A percentile compares a stretch with the other conserved stretches of the same genome.
phyloP scores from a whole-genome alignment of 2,797 vertebrate species.

The Oreortyx pictus region DNA sequence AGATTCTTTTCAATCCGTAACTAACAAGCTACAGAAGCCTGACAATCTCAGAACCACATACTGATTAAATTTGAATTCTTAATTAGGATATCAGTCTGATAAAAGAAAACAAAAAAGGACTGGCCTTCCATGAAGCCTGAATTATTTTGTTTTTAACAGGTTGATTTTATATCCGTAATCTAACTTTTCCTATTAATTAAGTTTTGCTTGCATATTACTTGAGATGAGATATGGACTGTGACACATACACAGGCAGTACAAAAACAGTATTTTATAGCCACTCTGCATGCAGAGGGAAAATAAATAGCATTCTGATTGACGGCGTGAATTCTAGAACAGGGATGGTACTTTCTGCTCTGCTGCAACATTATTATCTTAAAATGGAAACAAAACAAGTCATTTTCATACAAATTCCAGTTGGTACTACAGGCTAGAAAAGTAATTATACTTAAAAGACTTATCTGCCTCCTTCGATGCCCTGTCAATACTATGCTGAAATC shows the following conservation, averaged over 20 bases:
- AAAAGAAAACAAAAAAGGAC: constrained; percentile 14
- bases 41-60: not conserved
- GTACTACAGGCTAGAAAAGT: not conserved
- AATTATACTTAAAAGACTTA: not conserved
- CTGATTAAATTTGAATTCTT: constrained; percentile 20
- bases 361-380: not conserved
- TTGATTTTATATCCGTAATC: not conserved
- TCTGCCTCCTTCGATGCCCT: not conserved
- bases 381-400: not conserved
- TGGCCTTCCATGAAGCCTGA: not conserved
- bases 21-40: constrained; percentile 11
- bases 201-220: constrained; percentile 3
- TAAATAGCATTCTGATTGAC: not conserved
- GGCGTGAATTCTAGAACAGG: not conserved
- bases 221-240: not conserved
- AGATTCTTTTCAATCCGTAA: not conserved
- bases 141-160: not conserved
- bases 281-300: not conserved
- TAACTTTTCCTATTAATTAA: constrained; percentile 10
- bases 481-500: not conserved
- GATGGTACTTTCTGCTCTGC: not conserved
- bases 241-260: not conserved
- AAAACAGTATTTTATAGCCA: not conserved
- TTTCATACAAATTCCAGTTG: not conserved
- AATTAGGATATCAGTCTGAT: constrained; percentile 36